phyloP scores from a whole-genome alignment of 92 coral and sea anemone species.

The Micromussa lordhowensis region DNA sequence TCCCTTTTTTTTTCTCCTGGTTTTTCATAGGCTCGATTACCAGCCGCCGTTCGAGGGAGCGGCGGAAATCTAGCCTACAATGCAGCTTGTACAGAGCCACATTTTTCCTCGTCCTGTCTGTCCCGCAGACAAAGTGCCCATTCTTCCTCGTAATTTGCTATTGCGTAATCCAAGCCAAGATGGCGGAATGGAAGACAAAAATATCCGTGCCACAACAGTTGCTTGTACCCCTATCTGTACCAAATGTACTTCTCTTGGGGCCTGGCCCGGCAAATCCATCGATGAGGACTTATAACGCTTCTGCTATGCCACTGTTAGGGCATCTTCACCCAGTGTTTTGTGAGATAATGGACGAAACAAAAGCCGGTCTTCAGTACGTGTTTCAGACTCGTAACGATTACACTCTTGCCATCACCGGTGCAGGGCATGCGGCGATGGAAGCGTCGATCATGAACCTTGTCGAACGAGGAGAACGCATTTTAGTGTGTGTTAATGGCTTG shows the following conservation, averaged over 20 bases:
- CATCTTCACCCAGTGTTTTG: slow-evolving; percentile 90
- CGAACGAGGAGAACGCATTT: slow-evolving; percentile 89
- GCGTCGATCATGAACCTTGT: slow-evolving; percentile 91
- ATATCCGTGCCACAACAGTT: slow-evolving; percentile 78
- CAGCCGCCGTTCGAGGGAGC: too few relatives aligned
- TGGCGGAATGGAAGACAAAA: slow-evolving; percentile 57
- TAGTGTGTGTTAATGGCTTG: slow-evolving; percentile 94
- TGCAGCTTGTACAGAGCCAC: too few relatives aligned
- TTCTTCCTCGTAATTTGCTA: not conserved
- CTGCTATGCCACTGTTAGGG: slow-evolving; percentile 90
- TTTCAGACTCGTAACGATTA: slow-evolving; percentile 89
- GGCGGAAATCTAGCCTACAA: too few relatives aligned
- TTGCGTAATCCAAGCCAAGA: slow-evolving; percentile 12
- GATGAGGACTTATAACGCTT: slow-evolving; percentile 78
- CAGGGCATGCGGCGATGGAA: slow-evolving; percentile 97
- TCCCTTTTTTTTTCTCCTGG: too few relatives aligned
- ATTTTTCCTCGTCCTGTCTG: too few relatives aligned
- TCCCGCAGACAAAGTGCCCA: too few relatives aligned
- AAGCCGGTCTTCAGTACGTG: slow-evolving; percentile 85
- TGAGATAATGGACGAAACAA: slow-evolving; percentile 84
- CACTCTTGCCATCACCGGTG: slow-evolving; percentile 90
- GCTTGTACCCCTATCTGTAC: slow-evolving; percentile 82
- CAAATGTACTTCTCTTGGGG: slow-evolving; percentile 83
- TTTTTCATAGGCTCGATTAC: too few relatives aligned
- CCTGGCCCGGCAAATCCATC: slow-evolving; percentile 98